Evolutionary conservation across 2,113 vertebrate genomes (phyloP), one percentile per base, ranked within the genome.

Genomic region (Xiphophorus maculatus): DNA sequence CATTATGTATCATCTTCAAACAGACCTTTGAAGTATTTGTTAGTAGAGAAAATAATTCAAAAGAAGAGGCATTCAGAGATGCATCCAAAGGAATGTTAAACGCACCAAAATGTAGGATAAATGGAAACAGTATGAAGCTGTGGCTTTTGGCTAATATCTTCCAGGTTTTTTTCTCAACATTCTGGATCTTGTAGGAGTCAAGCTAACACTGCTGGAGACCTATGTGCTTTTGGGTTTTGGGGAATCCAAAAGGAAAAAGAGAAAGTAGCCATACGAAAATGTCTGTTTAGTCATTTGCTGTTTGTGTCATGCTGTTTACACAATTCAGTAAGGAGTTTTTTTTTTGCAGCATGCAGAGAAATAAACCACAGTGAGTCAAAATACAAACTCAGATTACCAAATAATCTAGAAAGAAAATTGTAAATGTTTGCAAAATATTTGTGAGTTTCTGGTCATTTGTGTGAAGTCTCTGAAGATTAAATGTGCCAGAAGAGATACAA

Each of bases 381-480:
- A 61, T 78, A 80, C 27, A 44, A 44, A 40, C 71, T 80, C 67
- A 54, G 77, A 76, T 77, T 66, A 60, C 71, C 76, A 60, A 29
- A 70, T 73, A 44, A 86, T 77, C 79, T 54, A 64, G 33, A 44
- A 69, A 40, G 69, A 87, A 84, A 83, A 72, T 66, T 83, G 73
- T 80, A 51, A 48, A 66, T 88, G 17, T 48, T 48, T 48, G 19
- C 17, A 19, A 48, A 48, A 89, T 91, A 91, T 88, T 87, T 81
- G 80, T 69, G 83, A 67, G 73, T 88, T 82, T 81, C 63, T 84
- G 88, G 83, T 67, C 79, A 71, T 77, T 89, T 64, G 90, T 89
- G 93, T 91, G 87, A 89, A 89, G 91, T 79, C 78, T 74, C 9
- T 30, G 69, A 76, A 76, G 13, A 83, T 48, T 6, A 81, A 66